phyloP scores from a whole-genome alignment of 2,113 vertebrate species.

The Columbina picui region DNA sequence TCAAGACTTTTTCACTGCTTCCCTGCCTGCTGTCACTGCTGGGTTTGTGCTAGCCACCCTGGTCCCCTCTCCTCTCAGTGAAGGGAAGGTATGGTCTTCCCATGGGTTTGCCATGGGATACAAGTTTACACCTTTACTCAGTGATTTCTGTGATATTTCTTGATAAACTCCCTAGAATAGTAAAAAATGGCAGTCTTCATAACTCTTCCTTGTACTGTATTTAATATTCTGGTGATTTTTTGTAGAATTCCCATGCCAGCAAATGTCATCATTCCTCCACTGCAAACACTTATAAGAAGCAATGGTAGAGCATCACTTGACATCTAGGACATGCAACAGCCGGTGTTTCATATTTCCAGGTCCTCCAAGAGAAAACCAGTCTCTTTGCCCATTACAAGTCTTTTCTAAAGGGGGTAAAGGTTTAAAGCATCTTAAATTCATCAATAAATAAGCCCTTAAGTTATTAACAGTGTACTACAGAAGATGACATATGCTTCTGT shows the following conservation, averaged over 20 bases:
- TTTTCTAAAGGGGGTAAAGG: not conserved
- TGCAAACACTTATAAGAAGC: not conserved
- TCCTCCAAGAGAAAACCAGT: not conserved
- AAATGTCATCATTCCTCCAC: accelerated
- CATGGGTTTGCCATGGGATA: not conserved
- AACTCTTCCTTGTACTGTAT: not conserved
- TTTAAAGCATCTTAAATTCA: not conserved
- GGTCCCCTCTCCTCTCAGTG: not conserved
- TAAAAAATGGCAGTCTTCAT: not conserved
- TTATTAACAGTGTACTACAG: not conserved
- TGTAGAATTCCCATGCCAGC: not conserved
- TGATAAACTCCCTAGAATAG: not conserved
- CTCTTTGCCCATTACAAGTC: not conserved
- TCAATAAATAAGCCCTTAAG: not conserved
- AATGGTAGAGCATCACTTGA: not conserved
- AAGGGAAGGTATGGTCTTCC: not conserved
- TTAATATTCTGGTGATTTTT: not conserved
- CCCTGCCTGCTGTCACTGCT: not conserved
- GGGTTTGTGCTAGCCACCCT: not conserved
- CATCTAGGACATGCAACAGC: accelerated
- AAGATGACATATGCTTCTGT: not conserved
- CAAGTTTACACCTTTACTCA: not conserved
- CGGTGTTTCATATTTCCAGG: not conserved
- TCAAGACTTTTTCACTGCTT: not conserved
- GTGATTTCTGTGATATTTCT: not conserved